Base-by-base conservation (phyloP, 2,113 vertebrate species). In the Pollimyrus isidori region DNA sequence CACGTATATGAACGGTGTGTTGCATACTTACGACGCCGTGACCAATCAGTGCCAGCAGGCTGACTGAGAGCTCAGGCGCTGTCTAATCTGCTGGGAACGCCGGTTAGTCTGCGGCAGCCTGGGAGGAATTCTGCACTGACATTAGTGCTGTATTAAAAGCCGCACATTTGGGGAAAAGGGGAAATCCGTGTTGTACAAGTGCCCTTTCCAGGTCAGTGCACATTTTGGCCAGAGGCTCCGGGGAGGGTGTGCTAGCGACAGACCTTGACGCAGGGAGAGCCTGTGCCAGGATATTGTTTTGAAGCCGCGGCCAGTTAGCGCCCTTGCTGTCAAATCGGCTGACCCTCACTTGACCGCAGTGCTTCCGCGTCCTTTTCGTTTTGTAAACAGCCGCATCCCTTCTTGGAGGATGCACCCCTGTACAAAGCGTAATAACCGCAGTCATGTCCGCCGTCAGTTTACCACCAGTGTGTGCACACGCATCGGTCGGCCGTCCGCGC, bases 361-460 rank as follows among this genome's bases (percentile, higher is more conserved):
- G 89, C 91, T 94, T 95, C 94, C 94, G 93, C 91, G 92, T 93
- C 92, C 80, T 56, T 91, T 90, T 91, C 91, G 92, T 93, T 94
- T 92, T 87, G 88, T 96, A 96, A 95, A 96, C 95, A 96, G 91
- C 90, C 91, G 93, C 92, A 94, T 95, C 93, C 93, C 93, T 73
- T 90, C 15, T 94, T 93, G 92, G 91, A 94, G 94, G 92, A 89
- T 91, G 50, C 65, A 91, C 92, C 90, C 88, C 89, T 91, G 91
- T 90, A 89, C 93, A 90, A 92, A 94, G 92, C 92, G 91, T 94
- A 94, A 95, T 90, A 95, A 95, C 94, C 95, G 94, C 92, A 89
- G 90, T 95, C 93, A 93, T 94, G 83, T 56, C n/a, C 56, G 65
- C 53, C 82, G 46, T 82, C 45, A 80, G 69, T 49, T 3, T 39